A percentile compares a stretch with the other conserved stretches of the same genome.
phyloP scores from a whole-genome alignment of 2,888 invertebrate species.

The Torymus aiolomorphi region DNA sequence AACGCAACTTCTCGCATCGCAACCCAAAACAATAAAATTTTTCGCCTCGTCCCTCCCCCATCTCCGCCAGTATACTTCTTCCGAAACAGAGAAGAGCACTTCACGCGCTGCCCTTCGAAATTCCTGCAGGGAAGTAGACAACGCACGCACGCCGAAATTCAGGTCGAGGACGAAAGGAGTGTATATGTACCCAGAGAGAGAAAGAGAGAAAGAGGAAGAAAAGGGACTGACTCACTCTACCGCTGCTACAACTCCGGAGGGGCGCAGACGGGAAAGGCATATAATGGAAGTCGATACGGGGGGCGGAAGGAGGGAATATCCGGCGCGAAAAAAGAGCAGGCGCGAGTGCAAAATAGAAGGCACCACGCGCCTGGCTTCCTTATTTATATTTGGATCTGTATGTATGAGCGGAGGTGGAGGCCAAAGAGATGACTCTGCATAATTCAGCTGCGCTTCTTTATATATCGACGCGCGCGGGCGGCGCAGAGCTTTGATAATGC shows the following conservation, averaged over 20 bases:
- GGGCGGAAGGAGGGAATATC: slow-evolving; percentile 47
- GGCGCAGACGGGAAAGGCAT: slow-evolving; percentile 18
- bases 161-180: slow-evolving; percentile 34
- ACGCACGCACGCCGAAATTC: neutral
- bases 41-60: neutral
- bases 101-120: neutral
- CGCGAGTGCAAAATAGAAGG: slow-evolving; percentile 12
- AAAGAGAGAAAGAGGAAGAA: neutral
- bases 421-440: slow-evolving; percentile 33
- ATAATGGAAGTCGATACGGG: slow-evolving; percentile 39
- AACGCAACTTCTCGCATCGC: no score
- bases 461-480: no score
- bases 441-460: slow-evolving; percentile 17
- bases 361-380: neutral
- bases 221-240: neutral
- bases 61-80: neutral
- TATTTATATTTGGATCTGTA: slow-evolving; percentile 36
- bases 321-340: slow-evolving; percentile 6
- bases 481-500: no score
- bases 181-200: no score
- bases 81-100: neutral
- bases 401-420: slow-evolving; percentile 7
- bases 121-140: no score
- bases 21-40: no score
- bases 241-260: neutral